phyloP scores from a whole-genome alignment of 2,888 invertebrate species.

The Operophtera brumata region DNA sequence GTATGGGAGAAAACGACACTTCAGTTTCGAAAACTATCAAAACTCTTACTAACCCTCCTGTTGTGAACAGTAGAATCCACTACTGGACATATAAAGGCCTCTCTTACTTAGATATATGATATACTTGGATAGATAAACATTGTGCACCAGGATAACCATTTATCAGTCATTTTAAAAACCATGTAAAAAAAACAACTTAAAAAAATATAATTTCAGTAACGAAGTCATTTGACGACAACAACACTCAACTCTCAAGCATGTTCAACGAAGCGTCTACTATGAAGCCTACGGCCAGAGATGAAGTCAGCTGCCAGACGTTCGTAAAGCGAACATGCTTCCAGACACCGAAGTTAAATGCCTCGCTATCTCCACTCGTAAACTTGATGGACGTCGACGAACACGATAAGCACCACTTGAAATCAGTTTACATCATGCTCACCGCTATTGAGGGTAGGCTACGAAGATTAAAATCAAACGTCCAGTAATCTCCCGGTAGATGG shows the following conservation, averaged over 20 bases:
- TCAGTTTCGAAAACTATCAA: no score
- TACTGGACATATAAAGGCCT: no score
- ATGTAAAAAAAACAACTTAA: no score
- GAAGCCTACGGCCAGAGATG: constrained; percentile 57
- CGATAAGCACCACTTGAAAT: constrained; percentile 55
- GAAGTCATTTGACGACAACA: constrained; percentile 39
- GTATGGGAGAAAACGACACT: no score
- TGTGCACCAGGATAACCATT: no score
- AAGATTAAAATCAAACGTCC: constrained; percentile 50
- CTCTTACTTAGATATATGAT: no score
- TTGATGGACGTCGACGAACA: constrained; percentile 53
- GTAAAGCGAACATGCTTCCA: constrained; percentile 18
- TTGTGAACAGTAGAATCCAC: no score
- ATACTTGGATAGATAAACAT: no score
- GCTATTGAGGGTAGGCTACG: constrained; percentile 68
- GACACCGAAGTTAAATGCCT: constrained; percentile 24
- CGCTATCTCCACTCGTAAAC: constrained; percentile 45
- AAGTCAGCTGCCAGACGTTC: constrained; percentile 50
- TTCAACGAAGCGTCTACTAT: constrained; percentile 52
- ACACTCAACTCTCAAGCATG: constrained; percentile 17
- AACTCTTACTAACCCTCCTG: no score
- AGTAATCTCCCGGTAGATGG: background rate
- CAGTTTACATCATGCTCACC: constrained; percentile 57
- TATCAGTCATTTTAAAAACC: no score
- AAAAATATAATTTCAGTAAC: constrained; percentile 46